A percentile compares a stretch with the other conserved stretches of the same genome.
Conservation (phyloP, 2,113 vertebrate species). For the Atractosteus spatula region DNA sequence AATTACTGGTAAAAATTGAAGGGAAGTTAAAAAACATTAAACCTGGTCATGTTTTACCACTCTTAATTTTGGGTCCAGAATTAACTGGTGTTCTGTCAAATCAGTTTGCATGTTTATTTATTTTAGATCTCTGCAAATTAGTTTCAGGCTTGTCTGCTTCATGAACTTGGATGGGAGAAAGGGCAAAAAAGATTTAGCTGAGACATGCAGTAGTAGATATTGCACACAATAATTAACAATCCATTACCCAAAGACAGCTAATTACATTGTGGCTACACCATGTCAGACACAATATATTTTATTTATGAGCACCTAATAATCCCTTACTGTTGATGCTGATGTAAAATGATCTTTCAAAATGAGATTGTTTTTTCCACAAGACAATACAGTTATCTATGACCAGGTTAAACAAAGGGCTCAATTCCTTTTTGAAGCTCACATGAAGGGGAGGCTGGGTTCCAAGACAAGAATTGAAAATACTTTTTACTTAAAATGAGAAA, state of each 20-base stretch:
- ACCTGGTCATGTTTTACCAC: too few relatives aligned
- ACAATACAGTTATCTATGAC: not conserved
- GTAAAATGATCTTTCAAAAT: not conserved
- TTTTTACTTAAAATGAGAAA: too few relatives aligned
- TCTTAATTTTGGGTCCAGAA: too few relatives aligned
- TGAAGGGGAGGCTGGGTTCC: not conserved
- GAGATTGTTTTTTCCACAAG: not conserved
- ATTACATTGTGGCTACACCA: constrained; percentile 7
- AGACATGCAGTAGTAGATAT: constrained; percentile 4
- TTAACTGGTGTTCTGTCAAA: too few relatives aligned
- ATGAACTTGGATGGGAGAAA: not conserved
- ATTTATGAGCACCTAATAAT: constrained; percentile 11
- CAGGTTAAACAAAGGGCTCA: not conserved
- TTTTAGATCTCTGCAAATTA: too few relatives aligned
- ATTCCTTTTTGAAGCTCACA: not conserved
- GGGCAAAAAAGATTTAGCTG: not conserved
- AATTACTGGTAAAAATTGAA: too few relatives aligned
- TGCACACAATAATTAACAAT: constrained; percentile 9
- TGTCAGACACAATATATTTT: constrained; percentile 5
- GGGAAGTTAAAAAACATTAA: too few relatives aligned
- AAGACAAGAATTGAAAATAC: too few relatives aligned
- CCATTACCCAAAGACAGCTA: constrained; percentile 8
- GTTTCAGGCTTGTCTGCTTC: not conserved
- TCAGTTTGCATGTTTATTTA: too few relatives aligned
- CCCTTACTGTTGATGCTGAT: not conserved